Evolutionary conservation across 2,888 invertebrate genomes (phyloP).

Genomic region (Apodemia zela): DNA sequence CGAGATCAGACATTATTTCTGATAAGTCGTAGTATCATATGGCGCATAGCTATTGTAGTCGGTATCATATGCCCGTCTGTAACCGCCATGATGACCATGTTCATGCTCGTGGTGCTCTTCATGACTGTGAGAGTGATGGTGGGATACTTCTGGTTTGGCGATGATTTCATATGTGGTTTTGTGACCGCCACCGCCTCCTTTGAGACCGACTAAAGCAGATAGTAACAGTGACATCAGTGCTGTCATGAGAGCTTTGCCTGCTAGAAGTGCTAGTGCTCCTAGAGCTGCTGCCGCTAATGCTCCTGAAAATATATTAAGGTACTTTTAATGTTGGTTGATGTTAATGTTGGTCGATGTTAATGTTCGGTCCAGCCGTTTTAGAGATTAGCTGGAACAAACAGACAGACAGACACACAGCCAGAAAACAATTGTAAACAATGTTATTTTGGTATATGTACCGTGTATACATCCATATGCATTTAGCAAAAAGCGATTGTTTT

Average conservation of each 20-base stretch:
- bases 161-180: slow-evolving; percentile 91
- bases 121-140: slow-evolving; percentile 85
- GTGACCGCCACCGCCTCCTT: slow-evolving; percentile 84
- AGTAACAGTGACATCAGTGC: slow-evolving; percentile 88
- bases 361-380: too few species aligned
- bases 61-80: slow-evolving; percentile 75
- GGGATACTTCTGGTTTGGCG: slow-evolving; percentile 88
- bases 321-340: not conserved
- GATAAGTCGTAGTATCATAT: slow-evolving; percentile 52
- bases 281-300: slow-evolving; percentile 86
- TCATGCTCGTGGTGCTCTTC: slow-evolving; percentile 82
- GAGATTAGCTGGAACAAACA: too few species aligned
- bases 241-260: slow-evolving; percentile 92
- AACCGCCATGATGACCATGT: slow-evolving; percentile 77
- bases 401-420: too few species aligned
- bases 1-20: not conserved
- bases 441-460: too few species aligned
- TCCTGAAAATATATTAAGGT: slow-evolving; percentile 56
- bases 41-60: slow-evolving; percentile 70
- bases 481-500: too few species aligned
- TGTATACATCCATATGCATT: too few species aligned
- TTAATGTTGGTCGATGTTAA: too few species aligned
- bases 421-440: too few species aligned
- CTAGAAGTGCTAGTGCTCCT: slow-evolving; percentile 86
- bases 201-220: slow-evolving; percentile 88